Evolutionary conservation across 2,797 vertebrate genomes (phyloP), one percentile per base, ranked within the genome.

Genomic region (Geotrypetes seraphini): DNA sequence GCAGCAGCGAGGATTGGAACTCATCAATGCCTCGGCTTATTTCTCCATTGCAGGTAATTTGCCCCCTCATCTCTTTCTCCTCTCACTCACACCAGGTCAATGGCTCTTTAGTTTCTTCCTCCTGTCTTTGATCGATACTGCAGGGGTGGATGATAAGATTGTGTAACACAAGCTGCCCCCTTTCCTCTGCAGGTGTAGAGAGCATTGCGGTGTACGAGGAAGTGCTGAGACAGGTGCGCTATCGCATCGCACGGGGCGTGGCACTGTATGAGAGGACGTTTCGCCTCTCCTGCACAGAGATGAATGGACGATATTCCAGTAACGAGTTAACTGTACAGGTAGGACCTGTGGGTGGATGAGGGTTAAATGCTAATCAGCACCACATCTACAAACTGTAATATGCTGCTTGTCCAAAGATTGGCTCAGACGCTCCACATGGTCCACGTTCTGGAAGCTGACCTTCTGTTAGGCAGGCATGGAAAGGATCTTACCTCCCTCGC

Each of bases 261-360:
- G 87, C 89, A 14, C 87, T 95, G 38, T 97, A 94, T 2, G 86
- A 96, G 50, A 81, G 96, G 50, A 87, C 92, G 33, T 97, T 97
- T 63, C 88, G 92, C 22, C 80, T 99, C 33, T 97, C 91, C 50
- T 99, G 96, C 78, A 96, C 91, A 0, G 96, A 99, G 75, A 97
- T 99, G 94, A 99, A 97, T 0, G 94, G 94, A 21, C 88, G 93
- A 45, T 99, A 97, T 71, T 93, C 92, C 47, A 99, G 94, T 78
- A 99, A 99, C 1, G 93, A 97, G 52, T 80, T 99, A 53, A 88
- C 90, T 7, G 84, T 97, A 18, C 94, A 97, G 91, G 94, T 96
- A 78, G 47, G 20, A n/a, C 19, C 19, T 4, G n/a, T n/a, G n/a
- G n/a, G n/a, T n/a, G n/a, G n/a, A n/a, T n/a, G n/a, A n/a, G n/a